Evolutionary conservation across 1,140 invertebrate genomes (phyloP).

Genomic region (Aphelenchoides besseyi): DNA sequence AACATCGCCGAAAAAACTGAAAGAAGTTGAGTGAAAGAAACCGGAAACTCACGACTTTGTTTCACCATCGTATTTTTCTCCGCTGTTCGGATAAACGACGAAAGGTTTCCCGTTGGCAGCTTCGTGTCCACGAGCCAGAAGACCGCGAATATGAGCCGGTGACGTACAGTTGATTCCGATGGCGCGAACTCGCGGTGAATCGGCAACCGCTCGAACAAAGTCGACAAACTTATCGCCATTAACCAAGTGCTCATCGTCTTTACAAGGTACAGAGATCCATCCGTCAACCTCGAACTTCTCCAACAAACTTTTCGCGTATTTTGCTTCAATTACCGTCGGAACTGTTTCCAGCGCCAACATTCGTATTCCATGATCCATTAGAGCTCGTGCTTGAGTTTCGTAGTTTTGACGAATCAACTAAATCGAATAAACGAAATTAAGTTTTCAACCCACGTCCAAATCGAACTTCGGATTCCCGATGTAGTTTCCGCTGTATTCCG

Average conservation of each 20-base stretch:
- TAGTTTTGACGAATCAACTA: slow-evolving; percentile 74
- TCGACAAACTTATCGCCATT: slow-evolving; percentile 40
- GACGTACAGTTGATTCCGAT: slow-evolving; percentile 82
- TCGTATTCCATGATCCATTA: slow-evolving; percentile 76
- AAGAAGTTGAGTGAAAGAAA: neutral
- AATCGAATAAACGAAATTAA: slow-evolving; percentile 22
- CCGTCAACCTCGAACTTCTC: slow-evolving; percentile 71
- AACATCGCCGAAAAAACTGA: slow-evolving; percentile 17
- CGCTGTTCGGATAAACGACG: slow-evolving; percentile 75
- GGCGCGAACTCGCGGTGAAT: slow-evolving; percentile 70
- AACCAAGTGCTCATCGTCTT: slow-evolving; percentile 37
- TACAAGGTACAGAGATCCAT: slow-evolving; percentile 57
- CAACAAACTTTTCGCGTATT: slow-evolving; percentile 75
- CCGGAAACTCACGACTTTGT: slow-evolving; percentile 35
- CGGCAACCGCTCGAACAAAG: slow-evolving; percentile 25
- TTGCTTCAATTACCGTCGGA: slow-evolving; percentile 76
- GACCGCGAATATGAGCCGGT: slow-evolving; percentile 68
- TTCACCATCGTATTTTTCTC: slow-evolving; percentile 68
- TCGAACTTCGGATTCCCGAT: slow-evolving; percentile 69
- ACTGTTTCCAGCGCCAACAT: slow-evolving; percentile 83
- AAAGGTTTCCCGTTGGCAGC: slow-evolving; percentile 66
- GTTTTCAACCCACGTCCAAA: slow-evolving; percentile 28
- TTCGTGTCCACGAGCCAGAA: slow-evolving; percentile 67
- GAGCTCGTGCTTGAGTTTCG: slow-evolving; percentile 72
- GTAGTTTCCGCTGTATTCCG: slow-evolving; percentile 83